Percentiles rank a stretch among this genome's conserved stretches.
Evolutionary conservation across 2,113 vertebrate genomes (phyloP).

Genomic region (Petroica traversi): DNA sequence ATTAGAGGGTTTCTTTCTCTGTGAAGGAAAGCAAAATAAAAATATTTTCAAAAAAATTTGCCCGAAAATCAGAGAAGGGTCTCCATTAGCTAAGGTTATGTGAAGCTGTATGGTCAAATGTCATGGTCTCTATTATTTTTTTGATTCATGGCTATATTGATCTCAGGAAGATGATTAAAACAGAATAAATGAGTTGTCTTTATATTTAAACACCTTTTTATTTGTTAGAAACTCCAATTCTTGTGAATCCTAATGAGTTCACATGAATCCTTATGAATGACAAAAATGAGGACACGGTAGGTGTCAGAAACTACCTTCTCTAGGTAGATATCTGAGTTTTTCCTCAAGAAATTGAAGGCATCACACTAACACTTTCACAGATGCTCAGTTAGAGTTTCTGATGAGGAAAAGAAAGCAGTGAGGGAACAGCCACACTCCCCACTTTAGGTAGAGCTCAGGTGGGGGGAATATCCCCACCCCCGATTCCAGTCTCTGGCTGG

Average conservation of each 20-base stretch:
- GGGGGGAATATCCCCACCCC: rapidly evolving
- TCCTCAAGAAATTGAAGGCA: not conserved
- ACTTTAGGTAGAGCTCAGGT: not conserved
- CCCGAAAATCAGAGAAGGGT: not conserved
- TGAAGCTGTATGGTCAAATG: not conserved
- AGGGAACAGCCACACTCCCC: not conserved
- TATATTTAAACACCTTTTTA: not conserved
- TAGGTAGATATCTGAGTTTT: not conserved
- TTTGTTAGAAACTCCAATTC: not conserved
- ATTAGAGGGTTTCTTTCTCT: not conserved
- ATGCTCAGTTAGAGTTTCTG: not conserved
- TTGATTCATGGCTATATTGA: not conserved
- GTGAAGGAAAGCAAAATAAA: not conserved
- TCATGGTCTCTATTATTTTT: not conserved
- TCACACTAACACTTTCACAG: not conserved
- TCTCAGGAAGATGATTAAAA: not conserved
- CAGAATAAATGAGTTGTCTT: not conserved
- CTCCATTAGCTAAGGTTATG: not conserved
- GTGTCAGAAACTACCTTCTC: not conserved
- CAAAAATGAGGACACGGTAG: not conserved
- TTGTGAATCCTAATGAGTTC: not conserved
- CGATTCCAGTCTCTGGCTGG: not conserved
- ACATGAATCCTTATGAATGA: not conserved
- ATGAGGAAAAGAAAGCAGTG: not conserved
- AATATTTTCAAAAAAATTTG: not conserved